Percentiles rank a stretch among this genome's conserved stretches.
phyloP scores from a whole-genome alignment of 2,113 vertebrate genomes.

The Eolophus roseicapilla region DNA sequence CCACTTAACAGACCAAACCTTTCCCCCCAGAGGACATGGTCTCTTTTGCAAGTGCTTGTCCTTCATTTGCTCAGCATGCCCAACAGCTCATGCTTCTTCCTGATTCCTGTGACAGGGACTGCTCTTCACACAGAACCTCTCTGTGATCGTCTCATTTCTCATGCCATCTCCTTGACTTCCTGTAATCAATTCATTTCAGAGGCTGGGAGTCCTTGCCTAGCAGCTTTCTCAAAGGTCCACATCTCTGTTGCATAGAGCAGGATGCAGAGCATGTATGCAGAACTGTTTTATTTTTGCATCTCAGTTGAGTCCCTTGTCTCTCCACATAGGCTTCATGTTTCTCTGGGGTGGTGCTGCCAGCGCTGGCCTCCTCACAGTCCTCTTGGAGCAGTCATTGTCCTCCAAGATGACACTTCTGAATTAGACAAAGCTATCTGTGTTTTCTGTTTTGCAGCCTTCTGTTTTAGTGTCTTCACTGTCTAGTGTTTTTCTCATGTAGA shows the following conservation, averaged over 20 bases:
- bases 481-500: background rate
- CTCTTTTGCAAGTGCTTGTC: background rate
- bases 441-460: slow-evolving; percentile 6
- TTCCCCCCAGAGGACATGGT: background rate
- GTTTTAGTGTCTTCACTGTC: background rate
- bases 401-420: background rate
- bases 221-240: background rate
- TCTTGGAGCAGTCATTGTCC: background rate
- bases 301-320: background rate
- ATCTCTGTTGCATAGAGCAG: background rate
- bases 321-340: background rate
- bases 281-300: background rate
- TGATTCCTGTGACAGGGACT: background rate
- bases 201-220: background rate
- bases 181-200: background rate
- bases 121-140: background rate
- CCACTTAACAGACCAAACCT: background rate
- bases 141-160: background rate
- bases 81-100: background rate
- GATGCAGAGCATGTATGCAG: accelerated
- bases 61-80: background rate
- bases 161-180: background rate
- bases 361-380: background rate
- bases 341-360: background rate
- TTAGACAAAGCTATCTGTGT: background rate